A percentile compares a stretch with the other conserved stretches of the same genome.
Evolutionary conservation across 2,113 vertebrate species (phyloP).

Genomic region (Anoura caudifer): DNA sequence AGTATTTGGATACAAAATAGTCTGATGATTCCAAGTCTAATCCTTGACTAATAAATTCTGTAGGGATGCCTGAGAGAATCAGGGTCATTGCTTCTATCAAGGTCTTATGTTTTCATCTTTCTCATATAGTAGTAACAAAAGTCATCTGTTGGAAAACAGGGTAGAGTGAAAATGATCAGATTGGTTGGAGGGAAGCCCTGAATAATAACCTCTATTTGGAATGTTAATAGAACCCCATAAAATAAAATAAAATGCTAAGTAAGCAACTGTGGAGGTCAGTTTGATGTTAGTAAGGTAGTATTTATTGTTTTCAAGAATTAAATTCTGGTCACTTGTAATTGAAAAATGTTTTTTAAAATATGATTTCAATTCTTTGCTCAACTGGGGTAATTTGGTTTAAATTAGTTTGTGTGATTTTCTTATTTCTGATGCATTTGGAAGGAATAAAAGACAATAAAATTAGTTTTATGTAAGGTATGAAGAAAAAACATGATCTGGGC

Average conservation of each 20-base stretch:
- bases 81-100: background rate
- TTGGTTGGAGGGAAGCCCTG: background rate
- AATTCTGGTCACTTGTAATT: background rate
- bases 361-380: background rate
- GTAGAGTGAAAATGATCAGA: background rate
- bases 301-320: background rate
- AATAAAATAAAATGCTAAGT: background rate
- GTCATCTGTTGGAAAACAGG: background rate
- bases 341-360: background rate
- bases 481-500: background rate
- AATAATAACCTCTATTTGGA: background rate
- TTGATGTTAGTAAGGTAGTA: background rate
- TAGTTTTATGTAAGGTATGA: background rate
- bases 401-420: background rate
- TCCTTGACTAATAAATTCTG: background rate
- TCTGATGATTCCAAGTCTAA: background rate
- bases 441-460: background rate
- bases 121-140: background rate
- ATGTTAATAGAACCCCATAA: background rate
- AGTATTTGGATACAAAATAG: background rate
- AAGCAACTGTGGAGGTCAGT: background rate
- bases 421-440: conserved; percentile 12
- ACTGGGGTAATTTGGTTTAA: background rate
- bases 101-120: background rate
- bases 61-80: background rate